Evolutionary conservation across 2,797 vertebrate genomes (phyloP).

Genomic region (Thalassophryne amazonica): DNA sequence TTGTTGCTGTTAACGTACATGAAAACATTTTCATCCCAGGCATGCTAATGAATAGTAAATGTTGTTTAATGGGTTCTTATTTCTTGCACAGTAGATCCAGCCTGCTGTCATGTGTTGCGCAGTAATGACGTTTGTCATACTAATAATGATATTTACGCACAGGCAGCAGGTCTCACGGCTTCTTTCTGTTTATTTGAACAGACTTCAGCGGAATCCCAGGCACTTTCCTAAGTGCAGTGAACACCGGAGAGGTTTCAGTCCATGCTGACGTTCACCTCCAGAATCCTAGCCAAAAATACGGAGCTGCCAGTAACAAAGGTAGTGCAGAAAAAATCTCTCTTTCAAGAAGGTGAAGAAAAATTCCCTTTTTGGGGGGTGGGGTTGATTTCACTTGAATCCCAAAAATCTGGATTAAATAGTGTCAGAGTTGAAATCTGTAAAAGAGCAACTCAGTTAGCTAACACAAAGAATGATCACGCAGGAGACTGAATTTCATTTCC

Average conservation of each 20-base stretch:
- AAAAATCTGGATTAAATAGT: too few relatives aligned
- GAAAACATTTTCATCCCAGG: not conserved
- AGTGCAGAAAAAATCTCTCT: not conserved
- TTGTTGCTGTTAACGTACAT: not conserved
- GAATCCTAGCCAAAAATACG: constrained; percentile 51
- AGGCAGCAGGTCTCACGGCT: not conserved
- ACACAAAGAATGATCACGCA: too few relatives aligned
- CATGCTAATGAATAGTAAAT: not conserved
- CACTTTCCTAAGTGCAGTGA: constrained; percentile 79
- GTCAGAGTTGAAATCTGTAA: too few relatives aligned
- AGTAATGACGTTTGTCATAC: not conserved
- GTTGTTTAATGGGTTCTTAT: not conserved
- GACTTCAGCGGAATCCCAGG: constrained; percentile 80
- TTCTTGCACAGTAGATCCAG: not conserved
- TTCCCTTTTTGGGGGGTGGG: too few relatives aligned
- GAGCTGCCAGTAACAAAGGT: constrained; percentile 56
- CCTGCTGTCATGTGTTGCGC: not conserved
- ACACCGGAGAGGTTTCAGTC: constrained; percentile 75
- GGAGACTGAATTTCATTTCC: too few relatives aligned
- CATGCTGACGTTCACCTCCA: constrained; percentile 77
- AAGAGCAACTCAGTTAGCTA: too few relatives aligned
- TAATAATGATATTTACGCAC: constrained; percentile 24
- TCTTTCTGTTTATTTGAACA: constrained; percentile 38
- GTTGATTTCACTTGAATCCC: too few relatives aligned
- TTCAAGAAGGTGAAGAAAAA: too few relatives aligned